phyloP scores from a whole-genome alignment of 2,888 invertebrate species.

The Dromius quadrimaculatus region DNA sequence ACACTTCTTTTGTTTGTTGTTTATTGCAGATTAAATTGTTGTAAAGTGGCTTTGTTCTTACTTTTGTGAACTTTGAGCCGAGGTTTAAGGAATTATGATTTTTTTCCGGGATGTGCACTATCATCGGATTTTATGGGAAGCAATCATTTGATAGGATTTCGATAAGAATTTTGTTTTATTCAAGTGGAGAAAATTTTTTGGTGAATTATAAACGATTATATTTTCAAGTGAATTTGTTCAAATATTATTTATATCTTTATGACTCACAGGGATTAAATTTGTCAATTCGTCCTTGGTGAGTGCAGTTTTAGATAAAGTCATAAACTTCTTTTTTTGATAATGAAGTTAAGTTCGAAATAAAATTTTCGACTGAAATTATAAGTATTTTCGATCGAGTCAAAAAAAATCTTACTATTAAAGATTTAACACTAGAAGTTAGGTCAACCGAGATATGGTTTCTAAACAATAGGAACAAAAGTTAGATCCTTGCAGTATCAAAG shows the following conservation, averaged over 20 bases:
- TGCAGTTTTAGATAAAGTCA: conserved; percentile 6
- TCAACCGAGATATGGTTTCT: too few relatives aligned
- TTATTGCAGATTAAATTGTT: conserved; percentile 9
- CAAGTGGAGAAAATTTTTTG: conserved; percentile 4
- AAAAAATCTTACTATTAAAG: too few relatives aligned
- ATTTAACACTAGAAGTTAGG: too few relatives aligned
- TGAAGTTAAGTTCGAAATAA: not conserved
- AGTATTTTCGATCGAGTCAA: too few relatives aligned
- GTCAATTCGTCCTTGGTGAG: conserved; percentile 11
- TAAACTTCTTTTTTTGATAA: conserved; percentile 18
- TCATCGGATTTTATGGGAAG: not conserved
- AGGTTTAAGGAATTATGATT: conserved; percentile 12
- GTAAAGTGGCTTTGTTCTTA: conserved; percentile 8
- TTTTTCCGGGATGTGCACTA: conserved; percentile 11
- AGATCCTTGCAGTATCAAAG: too few relatives aligned
- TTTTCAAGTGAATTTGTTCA: conserved; percentile 11
- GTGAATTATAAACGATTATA: conserved; percentile 9
- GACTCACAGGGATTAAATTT: conserved; percentile 8
- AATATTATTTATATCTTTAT: conserved; percentile 35
- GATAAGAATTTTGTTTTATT: conserved; percentile 14
- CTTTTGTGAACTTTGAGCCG: not conserved
- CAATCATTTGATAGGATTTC: not conserved
- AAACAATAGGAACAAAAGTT: too few relatives aligned
- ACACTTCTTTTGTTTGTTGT: not conserved
- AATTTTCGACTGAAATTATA: not conserved